These are phyloP conservation scores for Temnopleurus reevesii DNA, from an alignment of 53 echinoderm and acorn worm genomes.

Conservation along the genomic window DNA sequence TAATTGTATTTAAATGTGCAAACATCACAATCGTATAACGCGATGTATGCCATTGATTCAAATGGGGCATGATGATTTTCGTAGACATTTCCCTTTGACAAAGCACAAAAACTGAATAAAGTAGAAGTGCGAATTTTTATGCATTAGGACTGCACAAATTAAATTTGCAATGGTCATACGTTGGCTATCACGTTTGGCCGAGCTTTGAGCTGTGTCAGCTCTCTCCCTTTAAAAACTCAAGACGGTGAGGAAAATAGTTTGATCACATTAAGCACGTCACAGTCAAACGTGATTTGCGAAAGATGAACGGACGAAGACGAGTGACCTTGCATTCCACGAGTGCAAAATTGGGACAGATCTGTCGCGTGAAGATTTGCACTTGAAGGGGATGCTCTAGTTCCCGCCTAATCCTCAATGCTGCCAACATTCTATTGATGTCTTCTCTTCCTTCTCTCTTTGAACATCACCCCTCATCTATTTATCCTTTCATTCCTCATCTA, in stretches of 20 bases:
- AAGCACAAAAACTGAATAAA: no score
- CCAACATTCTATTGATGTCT: background rate
- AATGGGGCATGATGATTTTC: no score
- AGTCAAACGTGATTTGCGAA: slow-evolving; percentile 20
- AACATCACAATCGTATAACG: no score
- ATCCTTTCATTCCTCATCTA: background rate
- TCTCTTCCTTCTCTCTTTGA: background rate
- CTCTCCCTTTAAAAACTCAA: background rate
- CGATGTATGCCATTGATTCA: no score
- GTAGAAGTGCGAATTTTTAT: no score
- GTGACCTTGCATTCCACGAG: slow-evolving; percentile 35
- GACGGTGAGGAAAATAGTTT: slow-evolving; percentile 8
- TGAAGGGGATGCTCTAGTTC: slow-evolving; percentile 22
- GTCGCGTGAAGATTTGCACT: slow-evolving; percentile 21
- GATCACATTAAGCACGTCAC: slow-evolving; percentile 6
- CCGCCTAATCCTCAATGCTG: background rate
- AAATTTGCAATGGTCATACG: background rate
- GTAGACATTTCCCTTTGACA: no score
- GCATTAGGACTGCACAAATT: no score
- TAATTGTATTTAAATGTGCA: no score
- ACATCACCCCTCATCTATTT: background rate
- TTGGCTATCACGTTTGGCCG: background rate
- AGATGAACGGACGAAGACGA: background rate
- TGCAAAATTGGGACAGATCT: slow-evolving; percentile 1
- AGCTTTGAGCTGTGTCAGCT: no score